Percentiles rank a stretch among this genome's conserved stretches.
Evolutionary conservation across 2,888 invertebrate species (phyloP).

Genomic region (Nezara viridula): DNA sequence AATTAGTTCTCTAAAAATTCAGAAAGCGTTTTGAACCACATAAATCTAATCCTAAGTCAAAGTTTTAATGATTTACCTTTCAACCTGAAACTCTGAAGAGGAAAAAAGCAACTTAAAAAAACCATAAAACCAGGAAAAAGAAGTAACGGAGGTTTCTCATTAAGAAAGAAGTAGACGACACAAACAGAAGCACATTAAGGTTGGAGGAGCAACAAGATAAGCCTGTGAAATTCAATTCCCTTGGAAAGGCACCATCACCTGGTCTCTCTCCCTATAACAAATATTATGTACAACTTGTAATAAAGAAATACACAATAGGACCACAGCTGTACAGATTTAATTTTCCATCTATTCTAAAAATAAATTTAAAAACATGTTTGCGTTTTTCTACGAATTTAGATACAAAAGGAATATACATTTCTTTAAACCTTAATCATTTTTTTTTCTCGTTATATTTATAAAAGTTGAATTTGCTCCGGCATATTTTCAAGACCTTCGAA

Average conservation of each 20-base stretch:
- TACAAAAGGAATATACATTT: not conserved
- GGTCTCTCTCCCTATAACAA: not conserved
- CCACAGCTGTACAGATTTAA: not conserved
- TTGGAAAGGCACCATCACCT: not conserved
- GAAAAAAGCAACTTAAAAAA: not conserved
- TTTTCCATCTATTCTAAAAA: not conserved
- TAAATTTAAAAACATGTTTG: not conserved
- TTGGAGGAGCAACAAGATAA: not conserved
- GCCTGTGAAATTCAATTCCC: constrained; percentile 30
- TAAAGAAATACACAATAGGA: not conserved
- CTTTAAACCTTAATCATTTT: not conserved
- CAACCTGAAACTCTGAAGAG: not conserved
- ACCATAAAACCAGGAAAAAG: not conserved
- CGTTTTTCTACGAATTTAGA: not conserved
- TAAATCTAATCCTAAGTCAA: not conserved
- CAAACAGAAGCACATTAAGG: constrained; percentile 30
- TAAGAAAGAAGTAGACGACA: constrained; percentile 25
- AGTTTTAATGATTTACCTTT: not conserved
- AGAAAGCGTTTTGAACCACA: too few relatives aligned
- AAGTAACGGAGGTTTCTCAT: not conserved
- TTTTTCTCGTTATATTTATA: not conserved
- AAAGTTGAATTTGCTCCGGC: not conserved
- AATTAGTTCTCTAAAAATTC: too few relatives aligned
- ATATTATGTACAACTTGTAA: constrained; percentile 3
- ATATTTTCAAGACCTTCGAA: not conserved